Conservation (phyloP, 2,888 invertebrate species). For the Diploptera punctata region DNA sequence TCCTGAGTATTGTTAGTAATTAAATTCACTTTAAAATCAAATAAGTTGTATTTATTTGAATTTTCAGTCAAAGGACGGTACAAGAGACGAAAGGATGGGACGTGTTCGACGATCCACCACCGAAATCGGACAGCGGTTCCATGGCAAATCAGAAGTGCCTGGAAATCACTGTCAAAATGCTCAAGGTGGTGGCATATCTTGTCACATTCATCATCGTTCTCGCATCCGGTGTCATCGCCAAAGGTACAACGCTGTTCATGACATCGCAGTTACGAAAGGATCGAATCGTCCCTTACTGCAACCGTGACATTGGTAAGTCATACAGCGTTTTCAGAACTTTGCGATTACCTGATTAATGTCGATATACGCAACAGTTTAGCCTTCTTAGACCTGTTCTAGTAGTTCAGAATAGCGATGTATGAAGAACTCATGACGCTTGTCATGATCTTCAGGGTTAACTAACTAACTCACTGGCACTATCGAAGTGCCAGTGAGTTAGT, state of each 20-base stretch:
- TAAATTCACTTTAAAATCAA: not conserved
- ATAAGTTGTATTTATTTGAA: not conserved
- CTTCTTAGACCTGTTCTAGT: too few species aligned
- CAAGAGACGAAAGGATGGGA: slow-evolving; percentile 73
- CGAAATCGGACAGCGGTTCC: slow-evolving; percentile 71
- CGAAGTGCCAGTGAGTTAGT: too few species aligned
- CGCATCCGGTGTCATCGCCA: slow-evolving; percentile 72
- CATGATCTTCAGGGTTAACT: too few species aligned
- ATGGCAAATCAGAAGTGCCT: slow-evolving; percentile 65
- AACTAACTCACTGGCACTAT: too few species aligned
- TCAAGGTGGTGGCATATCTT: slow-evolving; percentile 73
- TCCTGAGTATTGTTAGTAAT: too few species aligned
- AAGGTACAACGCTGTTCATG: slow-evolving; percentile 75
- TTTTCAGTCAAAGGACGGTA: slow-evolving; percentile 58
- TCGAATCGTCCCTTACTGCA: slow-evolving; percentile 65
- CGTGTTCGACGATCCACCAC: slow-evolving; percentile 75
- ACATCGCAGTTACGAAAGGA: slow-evolving; percentile 70
- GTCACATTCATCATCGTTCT: slow-evolving; percentile 71
- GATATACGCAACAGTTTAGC: too few species aligned
- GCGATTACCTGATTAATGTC: too few species aligned
- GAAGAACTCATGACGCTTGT: too few species aligned
- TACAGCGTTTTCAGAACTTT: too few species aligned
- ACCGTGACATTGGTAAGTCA: slow-evolving; percentile 56
- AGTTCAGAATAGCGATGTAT: too few species aligned
- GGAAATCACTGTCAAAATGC: slow-evolving; percentile 64